Conservation (phyloP, 2,888 invertebrate species). For the Azorinus chamasolen region DNA sequence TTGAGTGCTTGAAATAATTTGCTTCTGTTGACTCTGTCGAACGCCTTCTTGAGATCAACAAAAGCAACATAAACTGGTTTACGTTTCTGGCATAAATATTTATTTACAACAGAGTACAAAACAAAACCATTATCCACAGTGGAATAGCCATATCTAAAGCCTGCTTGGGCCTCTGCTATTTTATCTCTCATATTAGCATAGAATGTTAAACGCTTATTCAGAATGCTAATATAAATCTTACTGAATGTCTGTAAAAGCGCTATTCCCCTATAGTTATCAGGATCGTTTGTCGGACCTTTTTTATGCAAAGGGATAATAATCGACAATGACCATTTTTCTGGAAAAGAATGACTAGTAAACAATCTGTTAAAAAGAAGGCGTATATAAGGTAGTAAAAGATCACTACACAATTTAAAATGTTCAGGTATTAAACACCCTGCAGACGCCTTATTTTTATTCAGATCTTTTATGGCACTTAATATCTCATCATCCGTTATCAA, state of each 20-base stretch:
- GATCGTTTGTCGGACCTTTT: background rate
- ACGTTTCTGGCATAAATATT: background rate
- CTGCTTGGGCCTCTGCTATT: no score
- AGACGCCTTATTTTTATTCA: slow-evolving; percentile 5
- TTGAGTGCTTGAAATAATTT: background rate
- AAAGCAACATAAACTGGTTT: slow-evolving; percentile 9
- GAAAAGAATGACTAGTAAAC: background rate
- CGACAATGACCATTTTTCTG: background rate
- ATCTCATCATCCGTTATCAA: slow-evolving; percentile 4
- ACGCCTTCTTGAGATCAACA: slow-evolving; percentile 18
- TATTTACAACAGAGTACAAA: slow-evolving; percentile 4
- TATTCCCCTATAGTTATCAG: slow-evolving; percentile 14
- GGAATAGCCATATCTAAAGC: no score
- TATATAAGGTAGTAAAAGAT: background rate
- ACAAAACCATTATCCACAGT: slow-evolving; percentile 10
- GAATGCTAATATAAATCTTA: slow-evolving; percentile 3
- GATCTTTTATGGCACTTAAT: background rate
- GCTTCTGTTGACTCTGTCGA: background rate
- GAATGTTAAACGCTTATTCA: no score
- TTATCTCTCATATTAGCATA: no score
- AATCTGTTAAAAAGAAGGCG: slow-evolving; percentile 6
- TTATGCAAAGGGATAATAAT: slow-evolving; percentile 9
- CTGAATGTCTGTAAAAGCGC: background rate
- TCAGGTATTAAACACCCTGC: slow-evolving; percentile 1
- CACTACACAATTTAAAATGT: background rate